phyloP scores from a whole-genome alignment of 2,113 vertebrate genomes.

The Brevimyrus niger region DNA sequence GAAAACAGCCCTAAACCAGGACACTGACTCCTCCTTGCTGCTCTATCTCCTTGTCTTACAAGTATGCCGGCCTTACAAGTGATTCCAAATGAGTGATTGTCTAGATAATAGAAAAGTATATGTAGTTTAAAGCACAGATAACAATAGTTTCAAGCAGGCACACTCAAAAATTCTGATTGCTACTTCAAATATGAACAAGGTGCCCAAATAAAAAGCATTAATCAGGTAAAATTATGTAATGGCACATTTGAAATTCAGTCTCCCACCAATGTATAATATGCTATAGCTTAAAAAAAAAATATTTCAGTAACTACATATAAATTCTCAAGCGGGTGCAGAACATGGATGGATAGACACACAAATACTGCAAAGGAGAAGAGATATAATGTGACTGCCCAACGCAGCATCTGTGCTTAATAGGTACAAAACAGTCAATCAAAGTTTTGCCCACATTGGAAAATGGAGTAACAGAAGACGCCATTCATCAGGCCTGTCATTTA shows the following conservation, averaged over 20 bases:
- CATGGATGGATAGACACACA: background rate
- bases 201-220: background rate
- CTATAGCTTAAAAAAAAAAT: background rate
- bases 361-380: background rate
- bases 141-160: background rate
- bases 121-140: background rate
- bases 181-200: background rate
- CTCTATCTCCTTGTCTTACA: background rate
- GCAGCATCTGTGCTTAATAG: background rate
- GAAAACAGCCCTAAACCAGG: background rate
- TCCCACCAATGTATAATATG: background rate
- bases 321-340: background rate
- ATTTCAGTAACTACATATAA: background rate
- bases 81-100: background rate
- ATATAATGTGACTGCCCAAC: background rate
- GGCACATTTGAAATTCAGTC: background rate
- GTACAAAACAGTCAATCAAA: background rate
- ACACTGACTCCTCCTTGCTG: background rate
- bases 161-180: background rate
- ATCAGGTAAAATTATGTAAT: background rate
- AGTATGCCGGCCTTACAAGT: background rate
- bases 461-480: no score
- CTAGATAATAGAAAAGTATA: background rate
- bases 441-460: background rate
- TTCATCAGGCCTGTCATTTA: conserved; percentile 35